Conservation (phyloP, 2,113 vertebrate species). For the Halcyon malimbica region DNA sequence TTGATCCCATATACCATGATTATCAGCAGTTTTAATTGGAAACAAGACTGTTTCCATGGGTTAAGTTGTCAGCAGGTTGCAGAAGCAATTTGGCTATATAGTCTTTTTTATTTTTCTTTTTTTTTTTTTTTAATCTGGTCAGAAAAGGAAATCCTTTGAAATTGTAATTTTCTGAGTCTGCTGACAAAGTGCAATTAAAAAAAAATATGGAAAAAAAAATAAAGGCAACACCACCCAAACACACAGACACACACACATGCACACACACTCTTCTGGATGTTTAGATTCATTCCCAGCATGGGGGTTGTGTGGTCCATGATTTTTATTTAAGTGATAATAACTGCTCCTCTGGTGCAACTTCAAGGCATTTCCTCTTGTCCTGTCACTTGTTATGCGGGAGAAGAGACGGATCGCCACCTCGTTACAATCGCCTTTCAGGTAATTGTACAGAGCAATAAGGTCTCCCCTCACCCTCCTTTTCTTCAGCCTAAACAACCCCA, state of each 20-base stretch:
- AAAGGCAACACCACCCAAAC: background rate
- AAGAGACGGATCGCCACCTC: no score
- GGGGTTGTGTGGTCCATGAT: background rate
- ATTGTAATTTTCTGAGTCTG: background rate
- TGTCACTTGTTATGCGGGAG: no score
- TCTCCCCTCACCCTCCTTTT: no score
- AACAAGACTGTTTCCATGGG: background rate
- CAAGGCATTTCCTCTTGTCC: background rate
- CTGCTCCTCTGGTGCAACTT: background rate
- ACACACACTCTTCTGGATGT: background rate
- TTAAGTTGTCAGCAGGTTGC: background rate
- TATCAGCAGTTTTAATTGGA: background rate
- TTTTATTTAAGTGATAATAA: background rate
- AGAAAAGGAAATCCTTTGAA: background rate
- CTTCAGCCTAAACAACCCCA: no score
- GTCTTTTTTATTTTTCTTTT: background rate
- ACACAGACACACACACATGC: fast-evolving
- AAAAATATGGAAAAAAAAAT: background rate
- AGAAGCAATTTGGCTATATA: background rate
- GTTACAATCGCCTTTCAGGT: no score
- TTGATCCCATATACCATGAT: background rate
- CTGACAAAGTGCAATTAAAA: background rate
- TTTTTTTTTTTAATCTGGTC: background rate
- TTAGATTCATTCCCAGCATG: background rate
- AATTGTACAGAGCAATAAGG: no score